Percentiles rank a stretch among this genome's conserved stretches.
Evolutionary conservation across 35 echinoderm and acorn worm species (phyloP).

Genomic region (Ptychodera flava): DNA sequence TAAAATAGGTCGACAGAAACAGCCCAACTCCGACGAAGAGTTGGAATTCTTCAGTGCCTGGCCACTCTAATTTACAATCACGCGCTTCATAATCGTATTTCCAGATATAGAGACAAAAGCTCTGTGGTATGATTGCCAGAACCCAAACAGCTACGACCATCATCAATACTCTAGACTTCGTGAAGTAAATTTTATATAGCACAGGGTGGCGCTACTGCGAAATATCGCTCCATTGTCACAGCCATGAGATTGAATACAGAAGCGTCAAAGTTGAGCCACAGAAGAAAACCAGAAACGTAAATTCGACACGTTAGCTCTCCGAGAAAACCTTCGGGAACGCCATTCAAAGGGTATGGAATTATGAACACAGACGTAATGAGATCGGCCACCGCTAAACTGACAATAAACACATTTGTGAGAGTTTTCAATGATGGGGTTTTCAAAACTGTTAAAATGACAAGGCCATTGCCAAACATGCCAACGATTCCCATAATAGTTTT

Average conservation of each 20-base stretch:
- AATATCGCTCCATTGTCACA: slow-evolving; percentile 82
- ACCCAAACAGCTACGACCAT: slow-evolving; percentile 77
- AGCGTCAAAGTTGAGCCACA: slow-evolving; percentile 77
- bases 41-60: slow-evolving; percentile 43
- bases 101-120: slow-evolving; percentile 76
- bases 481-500: no score
- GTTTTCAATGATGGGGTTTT: no score
- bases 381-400: no score
- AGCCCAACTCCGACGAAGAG: slow-evolving; percentile 60
- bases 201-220: slow-evolving; percentile 66
- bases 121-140: slow-evolving; percentile 57
- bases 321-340: slow-evolving; percentile 44
- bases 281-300: slow-evolving; percentile 82
- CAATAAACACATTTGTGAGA: no score
- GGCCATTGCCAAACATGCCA: no score
- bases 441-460: no score
- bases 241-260: slow-evolving; percentile 71
- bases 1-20: slow-evolving; percentile 74
- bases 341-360: no score
- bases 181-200: slow-evolving; percentile 58
- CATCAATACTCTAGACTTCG: slow-evolving; percentile 31
- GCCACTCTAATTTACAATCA: slow-evolving; percentile 51
- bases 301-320: slow-evolving; percentile 66
- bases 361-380: no score
- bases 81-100: slow-evolving; percentile 42